Evolutionary conservation across 2,888 invertebrate genomes (phyloP).

Genomic region (Tachina fera): DNA sequence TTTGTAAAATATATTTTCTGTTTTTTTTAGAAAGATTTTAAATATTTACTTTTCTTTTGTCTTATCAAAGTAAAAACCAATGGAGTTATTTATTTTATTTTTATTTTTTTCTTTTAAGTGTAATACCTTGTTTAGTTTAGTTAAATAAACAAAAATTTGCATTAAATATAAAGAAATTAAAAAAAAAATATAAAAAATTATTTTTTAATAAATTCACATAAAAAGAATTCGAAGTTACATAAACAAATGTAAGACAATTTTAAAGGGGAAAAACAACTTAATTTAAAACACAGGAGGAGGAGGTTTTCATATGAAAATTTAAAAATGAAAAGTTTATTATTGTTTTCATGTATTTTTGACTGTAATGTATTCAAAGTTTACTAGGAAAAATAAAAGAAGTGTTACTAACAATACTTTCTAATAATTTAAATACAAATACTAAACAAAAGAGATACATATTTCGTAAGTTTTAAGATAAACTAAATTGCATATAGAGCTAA

Average conservation of each 20-base stretch:
- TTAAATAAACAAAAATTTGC: conserved; percentile 11
- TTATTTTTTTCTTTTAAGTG: not conserved
- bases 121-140: conserved; percentile 13
- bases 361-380: conserved; percentile 55
- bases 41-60: not conserved
- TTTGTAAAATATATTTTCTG: not conserved
- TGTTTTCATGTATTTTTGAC: conserved; percentile 34
- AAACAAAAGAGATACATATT: conserved; percentile 3
- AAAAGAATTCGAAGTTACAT: conserved; percentile 7
- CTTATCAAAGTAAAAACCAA: conserved; percentile 24
- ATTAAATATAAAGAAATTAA: conserved; percentile 21
- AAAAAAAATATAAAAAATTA: conserved; percentile 11
- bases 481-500: not conserved
- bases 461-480: conserved; percentile 10
- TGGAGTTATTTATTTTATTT: conserved; percentile 29
- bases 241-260: conserved; percentile 2
- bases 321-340: conserved; percentile 29
- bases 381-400: not conserved
- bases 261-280: not conserved
- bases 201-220: conserved; percentile 17
- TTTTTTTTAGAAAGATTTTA: conserved; percentile 10
- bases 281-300: not conserved
- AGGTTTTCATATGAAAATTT: not conserved
- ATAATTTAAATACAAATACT: conserved; percentile 34
- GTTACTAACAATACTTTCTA: conserved; percentile 35